Conservation (phyloP, 2,113 vertebrate genomes). For the Lipophrys pholis region DNA sequence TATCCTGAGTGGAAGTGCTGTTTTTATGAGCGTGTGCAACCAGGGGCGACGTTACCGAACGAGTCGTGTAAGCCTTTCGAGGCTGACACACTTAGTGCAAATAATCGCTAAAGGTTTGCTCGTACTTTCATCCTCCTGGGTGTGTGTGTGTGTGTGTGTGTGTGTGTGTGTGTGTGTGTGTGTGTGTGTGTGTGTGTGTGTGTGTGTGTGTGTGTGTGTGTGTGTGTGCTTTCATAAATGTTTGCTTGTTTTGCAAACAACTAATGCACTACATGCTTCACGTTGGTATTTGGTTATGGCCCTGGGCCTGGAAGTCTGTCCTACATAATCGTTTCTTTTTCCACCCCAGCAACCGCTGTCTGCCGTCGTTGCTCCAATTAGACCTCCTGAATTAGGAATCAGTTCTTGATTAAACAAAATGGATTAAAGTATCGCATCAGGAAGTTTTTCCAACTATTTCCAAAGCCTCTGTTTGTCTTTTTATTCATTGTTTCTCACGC, state of each 20-base stretch:
- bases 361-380: conserved; percentile 66
- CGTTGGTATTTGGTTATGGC: conserved; percentile 45
- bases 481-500: conserved; percentile 29
- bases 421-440: conserved; percentile 73
- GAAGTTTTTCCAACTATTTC: conserved; percentile 59
- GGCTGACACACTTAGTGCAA: conserved; percentile 8
- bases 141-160: no score
- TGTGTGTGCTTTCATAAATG: conserved; percentile 25
- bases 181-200: no score
- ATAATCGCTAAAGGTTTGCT: conserved; percentile 13
- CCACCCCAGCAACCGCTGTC: conserved; percentile 41
- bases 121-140: not conserved
- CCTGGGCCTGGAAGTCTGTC: conserved; percentile 42
- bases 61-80: conserved; percentile 2
- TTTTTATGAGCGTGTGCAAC: conserved; percentile 1
- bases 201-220: no score
- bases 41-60: conserved; percentile 1
- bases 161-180: conserved; percentile 1
- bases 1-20: conserved; percentile 12
- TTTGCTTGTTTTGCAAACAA: conserved; percentile 42
- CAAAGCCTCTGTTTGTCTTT: conserved; percentile 8
- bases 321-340: conserved; percentile 46
- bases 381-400: conserved; percentile 68
- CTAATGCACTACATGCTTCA: conserved; percentile 39
- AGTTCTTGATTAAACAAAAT: conserved; percentile 69